Evolutionary conservation across 2,113 vertebrate genomes (phyloP), one percentile per base, ranked within the genome.

Genomic region (Pampusana beccarii): DNA sequence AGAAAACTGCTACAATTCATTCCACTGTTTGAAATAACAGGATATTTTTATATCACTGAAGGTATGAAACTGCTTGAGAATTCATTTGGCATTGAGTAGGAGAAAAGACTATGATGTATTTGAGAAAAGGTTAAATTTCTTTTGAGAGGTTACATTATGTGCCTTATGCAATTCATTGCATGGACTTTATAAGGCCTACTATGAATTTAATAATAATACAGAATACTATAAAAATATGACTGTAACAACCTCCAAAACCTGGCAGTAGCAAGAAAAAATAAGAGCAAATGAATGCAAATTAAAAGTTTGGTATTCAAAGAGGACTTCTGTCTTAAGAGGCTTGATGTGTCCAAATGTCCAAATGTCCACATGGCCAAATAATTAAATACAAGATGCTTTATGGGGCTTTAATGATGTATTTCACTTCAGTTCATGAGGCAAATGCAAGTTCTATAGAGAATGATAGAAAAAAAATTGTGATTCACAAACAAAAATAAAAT

Each of bases 401-500:
- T 36, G 90, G 65, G 64, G 50, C 38, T 95, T 96, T 94, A 97
- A 97, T 95, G 83, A 95, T 89, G 46, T 33, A 93, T 96, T 96
- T 97, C 64, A 65, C 54, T 86, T 81, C 21, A 67, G 53, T 86
- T 95, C 53, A 83, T 17, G 80, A 86, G 61, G 78, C 84, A 89
- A 70, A 46, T 77, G 40, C 95, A 97, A 97, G 66, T 93, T 84
- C 42, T 67, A 56, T 84, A 90, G 62, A 74, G 46, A 95, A 84
- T 91, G 90, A 97, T 94, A 96, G 77, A 94, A 91, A 96, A 96
- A 95, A 42, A 81, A n/a, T 82, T 78, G 88, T 90, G 9, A 15
- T 86, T 95, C 84, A 92, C 84, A 94, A 95, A 97, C 95, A 90
- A 86, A 87, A n/a, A 48, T 33, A 21, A 91, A 92, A 86, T 40